A percentile compares a stretch with the other conserved stretches of the same genome.
Conservation (phyloP, 30 jellyfish, hydroid and myxozoan genomes). For the Pelagia noctiluca region DNA sequence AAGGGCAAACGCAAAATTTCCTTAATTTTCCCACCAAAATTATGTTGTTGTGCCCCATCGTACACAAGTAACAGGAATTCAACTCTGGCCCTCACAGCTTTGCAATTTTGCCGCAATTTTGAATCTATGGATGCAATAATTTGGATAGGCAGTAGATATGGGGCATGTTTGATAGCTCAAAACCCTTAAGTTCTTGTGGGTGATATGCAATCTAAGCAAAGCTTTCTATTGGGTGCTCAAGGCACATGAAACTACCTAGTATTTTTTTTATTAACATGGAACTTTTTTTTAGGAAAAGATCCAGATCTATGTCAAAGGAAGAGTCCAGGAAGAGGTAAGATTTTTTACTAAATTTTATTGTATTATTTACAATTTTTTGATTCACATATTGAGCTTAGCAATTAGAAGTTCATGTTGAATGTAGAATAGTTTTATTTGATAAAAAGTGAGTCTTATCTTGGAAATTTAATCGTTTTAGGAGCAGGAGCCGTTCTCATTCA, state of each 20-base stretch:
- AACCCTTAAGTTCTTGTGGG: not conserved
- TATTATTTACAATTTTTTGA: not conserved
- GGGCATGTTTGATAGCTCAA: not conserved
- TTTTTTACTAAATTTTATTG: not conserved
- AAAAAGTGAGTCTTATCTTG: too few relatives aligned
- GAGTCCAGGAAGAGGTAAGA: conserved; percentile 53
- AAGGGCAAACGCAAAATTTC: too few relatives aligned
- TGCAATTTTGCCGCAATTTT: too few relatives aligned
- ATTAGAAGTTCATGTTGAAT: not conserved
- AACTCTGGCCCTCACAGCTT: too few relatives aligned
- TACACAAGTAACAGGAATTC: too few relatives aligned
- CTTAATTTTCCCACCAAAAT: too few relatives aligned
- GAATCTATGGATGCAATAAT: not conserved
- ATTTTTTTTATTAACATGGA: too few relatives aligned
- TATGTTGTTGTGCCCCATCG: too few relatives aligned
- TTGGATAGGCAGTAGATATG: not conserved
- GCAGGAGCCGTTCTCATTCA: conserved; percentile 61
- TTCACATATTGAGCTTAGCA: not conserved
- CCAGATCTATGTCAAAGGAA: conserved; percentile 67
- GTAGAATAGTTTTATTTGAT: not conserved
- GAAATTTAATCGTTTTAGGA: too few relatives aligned
- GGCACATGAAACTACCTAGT: too few relatives aligned
- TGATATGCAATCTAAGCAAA: not conserved
- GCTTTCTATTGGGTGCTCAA: too few relatives aligned
- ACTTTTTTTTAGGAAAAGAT: conserved; percentile 58